Percentiles rank a stretch among this genome's conserved stretches.
Conservation (phyloP, 2,888 invertebrate genomes). For the Cheilosia impressa region DNA sequence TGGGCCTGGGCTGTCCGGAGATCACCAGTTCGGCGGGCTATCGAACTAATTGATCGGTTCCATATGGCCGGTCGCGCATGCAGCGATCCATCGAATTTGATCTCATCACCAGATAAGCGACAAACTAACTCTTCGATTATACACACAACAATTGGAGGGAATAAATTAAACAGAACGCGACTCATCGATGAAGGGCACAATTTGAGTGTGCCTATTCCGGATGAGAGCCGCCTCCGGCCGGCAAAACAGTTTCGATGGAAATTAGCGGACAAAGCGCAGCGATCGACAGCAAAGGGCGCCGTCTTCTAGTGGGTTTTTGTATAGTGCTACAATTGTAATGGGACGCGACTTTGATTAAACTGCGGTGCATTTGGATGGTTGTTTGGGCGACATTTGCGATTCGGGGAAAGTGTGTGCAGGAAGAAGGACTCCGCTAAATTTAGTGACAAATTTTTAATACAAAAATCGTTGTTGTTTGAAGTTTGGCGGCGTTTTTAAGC, state of each 20-base stretch:
- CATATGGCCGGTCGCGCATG: slow-evolving; percentile 82
- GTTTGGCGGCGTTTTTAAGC: no score
- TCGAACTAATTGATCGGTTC: slow-evolving; percentile 84
- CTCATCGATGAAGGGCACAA: slow-evolving; percentile 45
- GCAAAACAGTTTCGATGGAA: slow-evolving; percentile 26
- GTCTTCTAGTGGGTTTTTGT: neutral
- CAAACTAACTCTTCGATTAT: slow-evolving; percentile 73
- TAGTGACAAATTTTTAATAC: no score
- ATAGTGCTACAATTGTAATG: slow-evolving; percentile 51
- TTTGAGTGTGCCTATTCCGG: slow-evolving; percentile 31
- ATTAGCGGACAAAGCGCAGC: slow-evolving; percentile 29
- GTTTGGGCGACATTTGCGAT: slow-evolving; percentile 34
- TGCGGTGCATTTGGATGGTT: slow-evolving; percentile 58
- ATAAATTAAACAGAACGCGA: slow-evolving; percentile 30
- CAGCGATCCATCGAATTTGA: slow-evolving; percentile 75
- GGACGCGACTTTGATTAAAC: slow-evolving; percentile 63
- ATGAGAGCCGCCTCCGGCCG: slow-evolving; percentile 9
- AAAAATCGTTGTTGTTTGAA: no score
- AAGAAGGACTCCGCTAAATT: neutral
- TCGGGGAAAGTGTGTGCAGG: slow-evolving; percentile 26
- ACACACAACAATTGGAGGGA: slow-evolving; percentile 49
- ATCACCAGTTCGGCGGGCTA: slow-evolving; percentile 71
- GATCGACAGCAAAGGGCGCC: neutral
- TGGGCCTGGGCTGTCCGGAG: slow-evolving; percentile 13
- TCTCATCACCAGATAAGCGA: slow-evolving; percentile 74